Evolutionary conservation across 2,797 vertebrate species (phyloP).

Genomic region (Hippocampus kuda): DNA sequence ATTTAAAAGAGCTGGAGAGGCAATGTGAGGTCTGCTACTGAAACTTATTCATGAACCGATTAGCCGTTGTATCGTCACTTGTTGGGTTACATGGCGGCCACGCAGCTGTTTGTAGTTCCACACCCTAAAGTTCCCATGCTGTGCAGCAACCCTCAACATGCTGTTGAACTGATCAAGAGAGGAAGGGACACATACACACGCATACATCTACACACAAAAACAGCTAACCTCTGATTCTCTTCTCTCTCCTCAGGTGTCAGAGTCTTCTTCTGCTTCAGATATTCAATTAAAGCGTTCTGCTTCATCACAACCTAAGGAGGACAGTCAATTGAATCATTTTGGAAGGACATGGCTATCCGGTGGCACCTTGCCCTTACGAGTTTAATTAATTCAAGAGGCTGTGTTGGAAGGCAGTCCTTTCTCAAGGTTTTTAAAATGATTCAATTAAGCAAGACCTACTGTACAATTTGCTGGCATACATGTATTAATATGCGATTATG

Average conservation of each 20-base stretch:
- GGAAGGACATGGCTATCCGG: background rate
- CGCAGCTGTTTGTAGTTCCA: background rate
- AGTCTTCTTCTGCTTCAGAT: slow-evolving; percentile 95
- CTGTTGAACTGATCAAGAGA: background rate
- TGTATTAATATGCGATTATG: too few relatives aligned
- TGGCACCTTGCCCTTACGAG: background rate
- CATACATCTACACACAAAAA: background rate
- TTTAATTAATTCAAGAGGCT: background rate
- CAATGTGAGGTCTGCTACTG: background rate
- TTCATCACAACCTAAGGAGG: slow-evolving; percentile 88
- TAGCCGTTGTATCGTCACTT: background rate
- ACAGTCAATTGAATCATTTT: slow-evolving; percentile 6
- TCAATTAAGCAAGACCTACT: too few relatives aligned
- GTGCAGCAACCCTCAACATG: background rate
- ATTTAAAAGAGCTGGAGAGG: background rate
- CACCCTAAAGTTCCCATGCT: background rate
- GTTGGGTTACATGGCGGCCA: background rate
- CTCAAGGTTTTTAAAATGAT: too few relatives aligned
- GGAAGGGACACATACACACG: background rate
- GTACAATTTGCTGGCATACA: too few relatives aligned
- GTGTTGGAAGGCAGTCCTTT: too few relatives aligned
- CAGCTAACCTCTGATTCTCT: slow-evolving; percentile 87
- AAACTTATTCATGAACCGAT: background rate
- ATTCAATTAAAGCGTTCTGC: slow-evolving; percentile 92
- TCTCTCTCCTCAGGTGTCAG: slow-evolving; percentile 89